Evolutionary conservation across 2,797 vertebrate genomes (phyloP), one percentile per base, ranked within the genome.

Genomic region (Acanthopagrus latus): DNA sequence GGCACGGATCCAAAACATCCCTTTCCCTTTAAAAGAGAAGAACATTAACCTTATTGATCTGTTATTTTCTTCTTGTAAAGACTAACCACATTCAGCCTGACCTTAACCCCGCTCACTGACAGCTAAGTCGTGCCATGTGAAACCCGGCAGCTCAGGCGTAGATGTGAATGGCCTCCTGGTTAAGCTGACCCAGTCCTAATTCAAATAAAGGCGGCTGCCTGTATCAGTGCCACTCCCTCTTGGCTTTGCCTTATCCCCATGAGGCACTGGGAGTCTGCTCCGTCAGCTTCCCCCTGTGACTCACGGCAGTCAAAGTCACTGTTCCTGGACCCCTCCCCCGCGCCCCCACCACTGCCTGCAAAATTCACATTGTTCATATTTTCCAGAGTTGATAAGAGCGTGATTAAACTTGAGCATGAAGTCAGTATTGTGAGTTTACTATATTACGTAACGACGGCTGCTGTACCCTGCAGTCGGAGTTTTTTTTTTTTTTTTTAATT

Each of bases 151-250:
- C 78, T 73, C 59, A 64, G 67, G 73, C 27, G 10, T 67, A 65
- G 79, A 92, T 82, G 81, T 90, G 84, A 92, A 85, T 33, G 78
- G 65, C 82, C 87, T 82, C 47, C 73, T 88, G 83, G 78, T 86
- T 86, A 78, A 87, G 85, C 83, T 46, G 73, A 89, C 88, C 84
- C 59, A 62, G 87, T 88, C 74, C 83, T 83, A 88, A 83, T 83
- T 91, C 90, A 94, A 94, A 94, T 90, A 94, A 92, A 91, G 89
- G 83, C 86, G 83, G 81, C 78, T 73, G 84, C 78, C 81, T 88
- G 71, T 80, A 74, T 91, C 74, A 38, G 60, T 4, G 84, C 85
- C 92, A 83, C 93, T 86, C 94, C 93, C 90, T 92, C 83, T 80
- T 74, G 74, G 75, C 81, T 86, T 81, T 66, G 74, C 57, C 84